Conservation (phyloP, 2,113 vertebrate species). For the Gavialis gangeticus region DNA sequence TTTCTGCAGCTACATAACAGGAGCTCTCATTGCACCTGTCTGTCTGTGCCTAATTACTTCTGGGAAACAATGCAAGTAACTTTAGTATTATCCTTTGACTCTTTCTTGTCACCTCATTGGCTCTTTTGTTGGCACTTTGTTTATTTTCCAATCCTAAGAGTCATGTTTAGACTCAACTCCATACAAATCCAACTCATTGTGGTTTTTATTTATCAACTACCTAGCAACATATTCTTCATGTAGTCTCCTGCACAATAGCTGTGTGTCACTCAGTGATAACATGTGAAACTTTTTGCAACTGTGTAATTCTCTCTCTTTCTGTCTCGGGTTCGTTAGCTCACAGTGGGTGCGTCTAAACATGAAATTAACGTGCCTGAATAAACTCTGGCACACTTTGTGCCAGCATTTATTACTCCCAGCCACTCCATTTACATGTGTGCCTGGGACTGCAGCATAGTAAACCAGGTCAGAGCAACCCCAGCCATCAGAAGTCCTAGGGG, state of each 20-base stretch:
- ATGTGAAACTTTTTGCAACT: constrained; percentile 31
- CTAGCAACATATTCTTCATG: constrained; percentile 75
- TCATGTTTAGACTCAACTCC: constrained; percentile 78
- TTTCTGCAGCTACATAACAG: constrained; percentile 60
- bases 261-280: constrained; percentile 3
- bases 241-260: constrained; percentile 20
- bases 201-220: constrained; percentile 79
- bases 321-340: background rate
- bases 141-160: constrained; percentile 69
- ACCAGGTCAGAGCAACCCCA: too few species aligned
- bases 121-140: constrained; percentile 57
- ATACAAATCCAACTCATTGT: constrained; percentile 52
- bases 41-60: constrained; percentile 71
- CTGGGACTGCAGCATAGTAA: too few species aligned
- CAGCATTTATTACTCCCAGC: too few species aligned
- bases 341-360: accelerated
- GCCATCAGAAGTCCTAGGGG: too few species aligned
- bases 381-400: too few species aligned
- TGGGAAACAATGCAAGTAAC: constrained; percentile 57
- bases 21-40: constrained; percentile 62
- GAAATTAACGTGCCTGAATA: too few species aligned
- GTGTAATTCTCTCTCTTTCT: background rate
- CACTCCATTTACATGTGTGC: too few species aligned
- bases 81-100: constrained; percentile 55
- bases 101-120: constrained; percentile 72